Evolutionary conservation across 1,140 invertebrate genomes (phyloP), one percentile per base, ranked within the genome.

Genomic region (Drosophila bipectinata): DNA sequence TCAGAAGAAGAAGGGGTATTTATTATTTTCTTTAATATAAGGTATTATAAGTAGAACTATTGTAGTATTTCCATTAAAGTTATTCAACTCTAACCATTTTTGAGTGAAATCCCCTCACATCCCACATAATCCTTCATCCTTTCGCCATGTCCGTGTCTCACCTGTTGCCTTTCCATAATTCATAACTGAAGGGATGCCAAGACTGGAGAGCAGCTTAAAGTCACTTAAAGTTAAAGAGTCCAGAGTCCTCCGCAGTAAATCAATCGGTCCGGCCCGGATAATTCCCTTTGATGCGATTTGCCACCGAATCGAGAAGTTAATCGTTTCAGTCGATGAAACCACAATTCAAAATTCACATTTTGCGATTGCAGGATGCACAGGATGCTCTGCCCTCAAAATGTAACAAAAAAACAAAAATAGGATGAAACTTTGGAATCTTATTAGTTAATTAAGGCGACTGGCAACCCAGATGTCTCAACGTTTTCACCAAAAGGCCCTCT

Each of bases 141-240:
- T 24, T 18, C 44, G 41, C 63, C 48, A 30, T 14, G 2, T 34
- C 24, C 30, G 21, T 7, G 7, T 2, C 28, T 53, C 68, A 72
- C 69, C 67, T 72, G 69, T 76, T 71, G 54, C 69, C 48, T 15
- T 21, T 21, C 47, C 60, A 82, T 83, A 83, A 83, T 79, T 83
- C 76, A 82, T 78, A 64, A 66, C 48, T 56, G 73, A 81, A 32
- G 30, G 21, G 21, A 21, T 21, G 21, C 21, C 21, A 21, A 21
- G 21, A 7, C 73, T 54, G 66, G 10, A 39, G 41, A 49, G 63
- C 15, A 57, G 66, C 66, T 69, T 68, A 69, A 69, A 57, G 41
- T 21, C 34, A n/a, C n/a, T n/a, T n/a, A n/a, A n/a, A n/a, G n/a
- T n/a, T n/a, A n/a, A n/a, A 26, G 34, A 44, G 18, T 4, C 26